Percentiles rank a stretch among this genome's conserved stretches.
phyloP scores from a whole-genome alignment of 1,140 invertebrate species.

The Prorops nasuta region DNA sequence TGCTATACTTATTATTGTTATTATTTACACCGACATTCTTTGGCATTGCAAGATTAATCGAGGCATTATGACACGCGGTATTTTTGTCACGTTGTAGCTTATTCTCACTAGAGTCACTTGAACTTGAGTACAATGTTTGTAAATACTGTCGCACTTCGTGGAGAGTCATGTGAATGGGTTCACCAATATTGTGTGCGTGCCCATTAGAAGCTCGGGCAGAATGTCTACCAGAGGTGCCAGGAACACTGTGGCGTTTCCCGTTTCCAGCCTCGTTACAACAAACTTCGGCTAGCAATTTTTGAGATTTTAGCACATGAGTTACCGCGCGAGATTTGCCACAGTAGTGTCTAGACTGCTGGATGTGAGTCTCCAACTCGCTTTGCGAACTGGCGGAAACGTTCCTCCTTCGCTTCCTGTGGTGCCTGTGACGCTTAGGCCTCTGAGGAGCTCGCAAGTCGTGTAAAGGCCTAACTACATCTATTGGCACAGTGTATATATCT shows the following conservation, averaged over 20 bases:
- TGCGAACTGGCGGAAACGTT: conserved; percentile 59
- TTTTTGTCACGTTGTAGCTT: conserved; percentile 53
- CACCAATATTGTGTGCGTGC: conserved; percentile 52
- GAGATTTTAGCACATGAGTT: conserved; percentile 50
- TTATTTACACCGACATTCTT: conserved; percentile 52
- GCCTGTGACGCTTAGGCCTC: conserved; percentile 60
- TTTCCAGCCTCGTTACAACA: conserved; percentile 57
- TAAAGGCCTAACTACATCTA: conserved; percentile 70
- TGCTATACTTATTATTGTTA: conserved; percentile 50
- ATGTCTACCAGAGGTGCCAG: conserved; percentile 53
- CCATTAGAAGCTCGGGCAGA: conserved; percentile 38
- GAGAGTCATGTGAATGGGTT: conserved; percentile 82
- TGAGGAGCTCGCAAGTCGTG: conserved; percentile 50
- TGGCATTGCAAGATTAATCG: conserved; percentile 44
- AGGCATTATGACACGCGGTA: conserved; percentile 30
- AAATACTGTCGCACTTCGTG: conserved; percentile 82
- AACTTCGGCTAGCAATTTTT: conserved; percentile 54
- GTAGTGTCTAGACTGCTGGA: conserved; percentile 52
- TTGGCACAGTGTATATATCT: conserved; percentile 81
- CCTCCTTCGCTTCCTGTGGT: conserved; percentile 63
- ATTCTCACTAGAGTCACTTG: conserved; percentile 60
- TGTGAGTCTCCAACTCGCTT: conserved; percentile 51
- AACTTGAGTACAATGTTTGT: conserved; percentile 75
- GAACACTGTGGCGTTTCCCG: conserved; percentile 61
- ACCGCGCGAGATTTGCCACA: conserved; percentile 50